Conservation (phyloP, 2,888 invertebrate species). For the Latrodectus elegans region DNA sequence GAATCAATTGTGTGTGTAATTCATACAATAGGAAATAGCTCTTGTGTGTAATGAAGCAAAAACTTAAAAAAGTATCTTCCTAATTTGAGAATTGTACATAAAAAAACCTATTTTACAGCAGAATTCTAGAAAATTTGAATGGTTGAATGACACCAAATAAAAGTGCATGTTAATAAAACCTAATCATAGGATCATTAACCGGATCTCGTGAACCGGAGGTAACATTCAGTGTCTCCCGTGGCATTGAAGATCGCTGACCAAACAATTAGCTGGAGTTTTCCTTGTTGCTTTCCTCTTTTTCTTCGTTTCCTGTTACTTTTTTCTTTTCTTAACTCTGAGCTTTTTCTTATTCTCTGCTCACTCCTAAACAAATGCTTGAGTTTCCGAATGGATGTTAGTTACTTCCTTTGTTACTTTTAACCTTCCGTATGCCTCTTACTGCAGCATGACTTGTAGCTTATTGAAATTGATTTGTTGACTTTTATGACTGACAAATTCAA, state of each 20-base stretch:
- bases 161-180: constrained; percentile 58
- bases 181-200: constrained; percentile 58
- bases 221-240: constrained; percentile 59
- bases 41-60: too few relatives aligned
- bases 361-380: constrained; percentile 20
- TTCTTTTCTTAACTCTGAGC: constrained; percentile 35
- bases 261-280: constrained; percentile 58
- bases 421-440: background rate
- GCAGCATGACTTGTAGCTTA: too few relatives aligned
- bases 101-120: too few relatives aligned
- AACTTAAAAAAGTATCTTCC: too few relatives aligned
- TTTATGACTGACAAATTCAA: too few relatives aligned
- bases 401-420: constrained; percentile 30
- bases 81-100: too few relatives aligned
- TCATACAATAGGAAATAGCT: too few relatives aligned
- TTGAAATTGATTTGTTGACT: too few relatives aligned
- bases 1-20: too few relatives aligned
- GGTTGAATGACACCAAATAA: constrained; percentile 37
- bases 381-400: background rate
- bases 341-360: constrained; percentile 16
- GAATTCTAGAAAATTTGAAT: background rate
- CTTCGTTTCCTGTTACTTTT: constrained; percentile 10
- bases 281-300: background rate
- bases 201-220: constrained; percentile 50
- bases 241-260: constrained; percentile 56